A percentile compares a stretch with the other conserved stretches of the same genome.
Evolutionary conservation across 2,888 invertebrate species (phyloP).

Genomic region (Drosophila mimica): DNA sequence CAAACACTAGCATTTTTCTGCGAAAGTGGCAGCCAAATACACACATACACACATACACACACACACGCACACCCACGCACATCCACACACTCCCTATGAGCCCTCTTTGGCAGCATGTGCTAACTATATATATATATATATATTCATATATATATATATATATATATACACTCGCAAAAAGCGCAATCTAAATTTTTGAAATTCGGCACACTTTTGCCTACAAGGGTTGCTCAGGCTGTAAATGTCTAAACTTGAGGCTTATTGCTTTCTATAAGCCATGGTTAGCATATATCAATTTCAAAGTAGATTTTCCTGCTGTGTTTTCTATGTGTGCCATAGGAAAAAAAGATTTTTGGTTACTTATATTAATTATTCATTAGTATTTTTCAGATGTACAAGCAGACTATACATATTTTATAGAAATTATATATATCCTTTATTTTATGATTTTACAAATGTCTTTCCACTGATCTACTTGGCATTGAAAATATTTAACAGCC

Average conservation of each 20-base stretch:
- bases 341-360: not conserved
- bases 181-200: not conserved
- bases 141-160: not conserved
- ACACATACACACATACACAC: conserved; percentile 16
- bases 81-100: conserved; percentile 2
- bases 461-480: not conserved
- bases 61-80: not conserved
- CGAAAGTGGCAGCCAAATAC: conserved; percentile 70
- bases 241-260: not conserved
- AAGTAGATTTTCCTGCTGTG: not conserved
- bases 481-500: not conserved
- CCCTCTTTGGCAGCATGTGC: conserved; percentile 27
- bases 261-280: too few species aligned
- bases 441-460: not conserved
- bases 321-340: too few species aligned
- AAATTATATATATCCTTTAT: not conserved
- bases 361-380: not conserved
- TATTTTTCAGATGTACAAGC: not conserved
- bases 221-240: not conserved
- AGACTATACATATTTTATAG: not conserved
- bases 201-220: not conserved
- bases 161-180: conserved; percentile 6
- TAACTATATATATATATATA: conserved; percentile 12
- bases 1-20: conserved; percentile 70
- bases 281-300: not conserved